Conservation (phyloP, 2,113 vertebrate genomes). For the Podarcis raffonei region DNA sequence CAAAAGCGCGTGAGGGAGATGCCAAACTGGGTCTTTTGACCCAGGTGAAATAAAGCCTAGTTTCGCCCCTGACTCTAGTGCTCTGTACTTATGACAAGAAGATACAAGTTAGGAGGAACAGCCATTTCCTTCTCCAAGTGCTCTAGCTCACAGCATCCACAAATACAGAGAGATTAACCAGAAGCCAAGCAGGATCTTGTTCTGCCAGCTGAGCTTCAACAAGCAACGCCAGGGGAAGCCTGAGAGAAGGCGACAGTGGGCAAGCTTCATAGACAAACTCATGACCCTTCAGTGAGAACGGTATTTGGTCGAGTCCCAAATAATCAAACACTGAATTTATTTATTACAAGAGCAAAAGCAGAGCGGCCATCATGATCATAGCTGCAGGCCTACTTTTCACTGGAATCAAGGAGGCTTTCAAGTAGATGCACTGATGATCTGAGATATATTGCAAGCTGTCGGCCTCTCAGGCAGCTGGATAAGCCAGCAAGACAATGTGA, state of each 20-base stretch:
- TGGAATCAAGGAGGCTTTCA: not conserved
- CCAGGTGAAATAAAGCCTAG: too few relatives aligned
- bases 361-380: not conserved
- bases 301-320: not conserved
- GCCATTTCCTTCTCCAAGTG: conserved; percentile 1
- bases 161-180: not conserved
- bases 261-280: fast-evolving
- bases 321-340: not conserved
- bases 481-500: not conserved
- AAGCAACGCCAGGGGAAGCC: not conserved
- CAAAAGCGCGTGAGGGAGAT: too few relatives aligned
- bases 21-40: too few relatives aligned
- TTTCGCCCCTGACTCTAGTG: not conserved
- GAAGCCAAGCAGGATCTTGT: not conserved
- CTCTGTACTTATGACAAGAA: conserved; percentile 32
- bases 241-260: not conserved
- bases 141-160: not conserved
- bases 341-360: not conserved
- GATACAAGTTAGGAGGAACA: conserved; percentile 36
- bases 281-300: not conserved
- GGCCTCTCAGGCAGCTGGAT: not conserved
- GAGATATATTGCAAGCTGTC: not conserved
- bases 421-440: not conserved
- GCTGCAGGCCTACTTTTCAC: not conserved
- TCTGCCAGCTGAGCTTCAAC: not conserved